These are phyloP conservation scores for Hecatera dysodea DNA, from an alignment of 2,888 invertebrate species.

Conservation along the genomic window DNA sequence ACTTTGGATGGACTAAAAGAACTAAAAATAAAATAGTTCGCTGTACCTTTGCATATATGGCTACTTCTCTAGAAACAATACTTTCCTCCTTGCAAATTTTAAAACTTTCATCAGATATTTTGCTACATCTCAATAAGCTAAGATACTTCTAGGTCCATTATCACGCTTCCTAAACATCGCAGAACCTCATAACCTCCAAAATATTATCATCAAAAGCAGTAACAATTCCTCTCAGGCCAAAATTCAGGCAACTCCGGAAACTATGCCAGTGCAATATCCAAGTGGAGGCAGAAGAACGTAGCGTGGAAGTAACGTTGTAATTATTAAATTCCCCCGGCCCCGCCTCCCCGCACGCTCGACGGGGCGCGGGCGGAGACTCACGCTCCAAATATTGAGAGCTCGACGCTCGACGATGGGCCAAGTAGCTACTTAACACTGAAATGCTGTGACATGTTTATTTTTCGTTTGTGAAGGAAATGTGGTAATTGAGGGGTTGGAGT, in stretches of 20 bases:
- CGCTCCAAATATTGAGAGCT: constrained; percentile 71
- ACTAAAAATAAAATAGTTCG: too few species aligned
- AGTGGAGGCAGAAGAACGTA: constrained; percentile 48
- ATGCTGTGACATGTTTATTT: constrained; percentile 44
- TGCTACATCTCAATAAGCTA: background rate
- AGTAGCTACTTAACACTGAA: constrained; percentile 46
- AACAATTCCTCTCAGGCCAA: constrained; percentile 30
- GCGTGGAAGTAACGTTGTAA: constrained; percentile 78
- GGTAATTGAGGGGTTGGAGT: background rate
- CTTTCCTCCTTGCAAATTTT: background rate
- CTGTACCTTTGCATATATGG: too few species aligned
- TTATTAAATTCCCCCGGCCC: constrained; percentile 80
- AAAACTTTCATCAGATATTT: background rate
- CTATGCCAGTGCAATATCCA: constrained; percentile 57
- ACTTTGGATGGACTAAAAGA: too few species aligned
- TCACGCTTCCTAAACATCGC: background rate
- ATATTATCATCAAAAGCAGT: constrained; percentile 14
- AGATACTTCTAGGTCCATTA: background rate
- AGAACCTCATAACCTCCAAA: constrained; percentile 19
- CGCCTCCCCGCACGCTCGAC: constrained; percentile 44
- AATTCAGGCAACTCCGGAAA: constrained; percentile 39
- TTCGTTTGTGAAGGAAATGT: constrained; percentile 20
- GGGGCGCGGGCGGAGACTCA: constrained; percentile 49
- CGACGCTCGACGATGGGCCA: constrained; percentile 36
- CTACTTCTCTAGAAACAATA: background rate